Evolutionary conservation across 2,797 vertebrate genomes (phyloP).

Genomic region (Somateria mollissima): DNA sequence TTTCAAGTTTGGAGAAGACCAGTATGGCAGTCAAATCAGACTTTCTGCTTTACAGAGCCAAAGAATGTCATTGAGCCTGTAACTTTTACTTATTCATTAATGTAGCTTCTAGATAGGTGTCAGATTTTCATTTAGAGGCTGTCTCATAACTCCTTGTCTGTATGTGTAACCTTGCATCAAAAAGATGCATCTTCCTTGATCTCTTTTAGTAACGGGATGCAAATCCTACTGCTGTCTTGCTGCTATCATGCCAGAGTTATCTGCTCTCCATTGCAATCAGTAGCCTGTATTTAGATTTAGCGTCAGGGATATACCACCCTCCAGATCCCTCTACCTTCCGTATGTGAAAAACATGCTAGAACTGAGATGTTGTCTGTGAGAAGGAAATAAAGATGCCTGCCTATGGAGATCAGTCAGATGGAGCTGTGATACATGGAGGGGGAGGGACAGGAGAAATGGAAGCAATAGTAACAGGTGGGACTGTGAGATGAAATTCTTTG

Average conservation of each 20-base stretch:
- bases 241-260: neutral
- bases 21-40: neutral
- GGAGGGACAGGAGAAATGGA: neutral
- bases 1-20: neutral
- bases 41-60: neutral
- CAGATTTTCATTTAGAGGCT: neutral
- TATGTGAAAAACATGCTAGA: neutral
- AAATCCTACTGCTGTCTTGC: neutral
- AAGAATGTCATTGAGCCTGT: neutral
- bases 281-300: neutral
- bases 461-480: neutral
- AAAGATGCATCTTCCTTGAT: neutral
- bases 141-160: neutral
- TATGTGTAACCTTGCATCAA: neutral
- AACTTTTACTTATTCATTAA: neutral
- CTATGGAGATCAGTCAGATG: neutral
- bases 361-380: neutral
- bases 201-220: neutral
- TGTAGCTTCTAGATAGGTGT: neutral
- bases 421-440: neutral
- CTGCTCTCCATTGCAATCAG: neutral
- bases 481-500: neutral
- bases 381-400: neutral
- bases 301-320: neutral
- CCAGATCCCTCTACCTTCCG: neutral